These are phyloP conservation scores for Geococcyx californianus DNA, from an alignment of 2,113 vertebrate species.

Conservation along the genomic window DNA sequence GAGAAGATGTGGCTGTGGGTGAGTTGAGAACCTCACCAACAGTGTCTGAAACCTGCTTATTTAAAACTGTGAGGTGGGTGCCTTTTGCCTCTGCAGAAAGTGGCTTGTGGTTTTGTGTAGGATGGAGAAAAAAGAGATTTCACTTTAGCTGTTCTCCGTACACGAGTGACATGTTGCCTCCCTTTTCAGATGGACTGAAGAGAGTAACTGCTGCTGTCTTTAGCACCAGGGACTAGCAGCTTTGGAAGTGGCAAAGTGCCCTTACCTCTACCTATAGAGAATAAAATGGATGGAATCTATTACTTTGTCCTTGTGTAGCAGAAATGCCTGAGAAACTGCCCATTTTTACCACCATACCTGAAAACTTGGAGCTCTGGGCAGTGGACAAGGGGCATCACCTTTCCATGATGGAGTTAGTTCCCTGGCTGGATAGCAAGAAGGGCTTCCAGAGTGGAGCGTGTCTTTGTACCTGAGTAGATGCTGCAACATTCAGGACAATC, in stretches of 20 bases:
- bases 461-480: neutral
- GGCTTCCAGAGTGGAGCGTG: neutral
- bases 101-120: neutral
- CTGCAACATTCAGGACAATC: neutral
- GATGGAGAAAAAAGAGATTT: neutral
- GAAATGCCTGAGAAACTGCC: neutral
- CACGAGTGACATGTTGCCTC: neutral
- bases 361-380: neutral
- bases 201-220: neutral
- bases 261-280: neutral
- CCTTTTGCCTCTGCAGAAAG: neutral
- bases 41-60: neutral
- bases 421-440: neutral
- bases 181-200: neutral
- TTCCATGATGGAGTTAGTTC: neutral
- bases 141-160: neutral
- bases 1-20: neutral
- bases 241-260: neutral
- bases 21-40: neutral
- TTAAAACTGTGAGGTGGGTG: neutral
- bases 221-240: neutral
- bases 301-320: neutral
- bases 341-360: neutral
- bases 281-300: neutral
- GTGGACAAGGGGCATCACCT: neutral